Percentiles rank a stretch among this genome's conserved stretches.
These are phyloP conservation scores for Lonchura striata DNA, from an alignment of 2,113 vertebrate genomes.

Conservation along the genomic window DNA sequence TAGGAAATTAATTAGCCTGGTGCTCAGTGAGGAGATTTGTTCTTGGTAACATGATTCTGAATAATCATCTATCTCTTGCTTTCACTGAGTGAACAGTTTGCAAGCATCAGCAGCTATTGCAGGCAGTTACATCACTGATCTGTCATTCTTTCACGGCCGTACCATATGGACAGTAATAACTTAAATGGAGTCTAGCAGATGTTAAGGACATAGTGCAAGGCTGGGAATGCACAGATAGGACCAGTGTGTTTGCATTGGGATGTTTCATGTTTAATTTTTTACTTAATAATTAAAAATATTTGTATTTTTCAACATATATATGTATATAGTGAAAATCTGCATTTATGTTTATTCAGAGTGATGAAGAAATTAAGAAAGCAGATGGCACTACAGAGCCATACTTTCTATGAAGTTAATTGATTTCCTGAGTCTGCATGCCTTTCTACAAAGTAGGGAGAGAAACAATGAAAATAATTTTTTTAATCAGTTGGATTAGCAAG, in stretches of 20 bases:
- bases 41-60: conserved; percentile 32
- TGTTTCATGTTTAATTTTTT: not conserved
- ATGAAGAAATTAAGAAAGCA: not conserved
- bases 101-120: conserved; percentile 31
- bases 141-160: conserved; percentile 9
- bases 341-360: not conserved
- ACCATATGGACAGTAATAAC: conserved; percentile 57
- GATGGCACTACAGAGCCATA: not conserved
- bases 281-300: not conserved
- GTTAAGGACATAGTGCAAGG: not conserved
- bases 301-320: not conserved
- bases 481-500: not conserved
- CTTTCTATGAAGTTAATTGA: not conserved
- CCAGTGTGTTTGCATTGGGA: not conserved
- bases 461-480: not conserved
- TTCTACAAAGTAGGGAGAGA: not conserved
- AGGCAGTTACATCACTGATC: conserved; percentile 31
- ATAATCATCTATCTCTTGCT: conserved; percentile 42
- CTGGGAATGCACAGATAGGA: conserved; percentile 18
- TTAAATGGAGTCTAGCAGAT: conserved; percentile 54
- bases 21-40: not conserved
- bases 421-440: not conserved
- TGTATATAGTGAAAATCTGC: not conserved
- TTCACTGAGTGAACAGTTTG: conserved; percentile 27
- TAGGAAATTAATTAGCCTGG: conserved; percentile 55